Evolutionary conservation across 2,113 vertebrate species (phyloP).

Genomic region (Lamprotornis superbus): DNA sequence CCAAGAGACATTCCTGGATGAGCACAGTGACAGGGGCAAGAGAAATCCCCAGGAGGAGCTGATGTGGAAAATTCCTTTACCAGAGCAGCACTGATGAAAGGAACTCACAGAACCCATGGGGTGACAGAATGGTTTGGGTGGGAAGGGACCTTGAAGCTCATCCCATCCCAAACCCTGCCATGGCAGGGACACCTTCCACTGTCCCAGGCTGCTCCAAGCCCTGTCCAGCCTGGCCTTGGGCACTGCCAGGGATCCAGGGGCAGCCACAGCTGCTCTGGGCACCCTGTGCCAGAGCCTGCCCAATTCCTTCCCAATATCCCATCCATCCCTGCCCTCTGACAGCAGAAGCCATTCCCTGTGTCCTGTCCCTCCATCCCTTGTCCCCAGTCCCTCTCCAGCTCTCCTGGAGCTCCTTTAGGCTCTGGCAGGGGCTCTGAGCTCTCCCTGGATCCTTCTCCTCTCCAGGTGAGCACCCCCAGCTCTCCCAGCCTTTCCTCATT

Average conservation of each 20-base stretch:
- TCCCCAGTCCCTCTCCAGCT: not conserved
- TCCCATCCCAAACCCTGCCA: rapidly evolving
- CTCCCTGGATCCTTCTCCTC: not conserved
- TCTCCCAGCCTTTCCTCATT: not conserved
- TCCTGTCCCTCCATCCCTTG: not conserved
- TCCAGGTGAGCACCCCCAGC: not conserved
- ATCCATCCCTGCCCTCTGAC: rapidly evolving
- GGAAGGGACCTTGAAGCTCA: not conserved
- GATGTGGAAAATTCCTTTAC: not conserved
- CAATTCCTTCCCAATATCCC: not conserved
- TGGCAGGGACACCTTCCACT: not conserved
- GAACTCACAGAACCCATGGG: not conserved
- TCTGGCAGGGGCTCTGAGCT: not conserved
- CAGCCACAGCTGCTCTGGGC: not conserved
- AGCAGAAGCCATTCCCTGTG: not conserved
- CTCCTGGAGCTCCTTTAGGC: not conserved
- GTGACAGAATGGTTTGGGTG: not conserved
- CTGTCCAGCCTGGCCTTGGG: rapidly evolving
- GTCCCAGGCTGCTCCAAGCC: rapidly evolving
- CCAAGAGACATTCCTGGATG: not conserved
- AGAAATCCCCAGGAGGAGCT: not conserved
- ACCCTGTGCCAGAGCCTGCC: not conserved
- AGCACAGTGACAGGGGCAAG: not conserved
- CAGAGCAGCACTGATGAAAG: not conserved
- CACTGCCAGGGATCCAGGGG: not conserved